Base-by-base conservation (phyloP, 2,888 invertebrate species). In the Theretra japonica region DNA sequence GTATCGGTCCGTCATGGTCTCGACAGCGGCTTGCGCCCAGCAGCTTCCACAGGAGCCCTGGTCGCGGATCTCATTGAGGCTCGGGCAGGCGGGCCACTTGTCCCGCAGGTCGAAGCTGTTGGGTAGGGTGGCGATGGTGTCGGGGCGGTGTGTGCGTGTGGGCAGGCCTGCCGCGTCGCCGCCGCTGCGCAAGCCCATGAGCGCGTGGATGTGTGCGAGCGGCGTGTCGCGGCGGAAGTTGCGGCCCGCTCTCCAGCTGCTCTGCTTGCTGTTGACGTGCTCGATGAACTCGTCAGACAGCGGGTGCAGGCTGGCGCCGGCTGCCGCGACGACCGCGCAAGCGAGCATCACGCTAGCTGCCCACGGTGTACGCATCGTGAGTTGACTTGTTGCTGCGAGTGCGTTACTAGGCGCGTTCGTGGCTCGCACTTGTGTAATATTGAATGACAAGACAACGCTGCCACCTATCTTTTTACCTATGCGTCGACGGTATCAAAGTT, bases 11-110 rank as follows among this genome's bases (percentile, higher is more conserved):
- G 98, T 97, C 97, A 98, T 98, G 1, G 98, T 97, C 89, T 98
- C 98, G 0, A 97, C 98, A 11, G 98, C 98, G 50, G 97, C 98
- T 88, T 98, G 98, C 4, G 98, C 98, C 98, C 98, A 98, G 91
- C 99, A 99, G 57, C 98, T 98, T 30, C 99, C 98, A 87, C 98
- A 99, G 19, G 97, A 97, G 19, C 97, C 97, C 79, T 98, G 98
- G 90, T 98, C 98, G 77, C 98, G 95, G 73, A 98, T 96, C 92
- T 97, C 97, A 70, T 95, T 95, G 79, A 99, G 96, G 15, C 98
- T 97, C 0, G 98, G 97, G 84, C 99, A 99, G 82, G 97, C 86
- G 0, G 97, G 96, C 98, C 98, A 99, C 73, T 97, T 94, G 70
- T 95, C 92, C 53, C 98, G 95, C 0, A 98, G 91, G 92, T 99